These are phyloP conservation scores for Orchestia grillus DNA, from an alignment of 1,140 invertebrate genomes.

Conservation along the genomic window DNA sequence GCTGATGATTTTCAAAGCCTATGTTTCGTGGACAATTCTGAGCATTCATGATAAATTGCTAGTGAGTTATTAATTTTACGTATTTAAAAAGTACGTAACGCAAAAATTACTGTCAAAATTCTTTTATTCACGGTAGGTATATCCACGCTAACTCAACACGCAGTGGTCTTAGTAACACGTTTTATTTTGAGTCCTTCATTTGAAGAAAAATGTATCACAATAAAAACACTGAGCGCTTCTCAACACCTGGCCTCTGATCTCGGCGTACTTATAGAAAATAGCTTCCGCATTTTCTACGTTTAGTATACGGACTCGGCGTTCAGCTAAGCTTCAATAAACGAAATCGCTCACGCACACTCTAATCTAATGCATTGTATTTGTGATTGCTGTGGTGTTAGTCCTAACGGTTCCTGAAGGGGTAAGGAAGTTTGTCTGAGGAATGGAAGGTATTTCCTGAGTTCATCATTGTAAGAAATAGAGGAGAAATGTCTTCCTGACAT, in stretches of 20 bases:
- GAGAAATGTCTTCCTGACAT: background rate
- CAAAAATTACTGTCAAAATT: background rate
- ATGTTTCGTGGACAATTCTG: too few species aligned
- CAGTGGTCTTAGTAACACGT: background rate
- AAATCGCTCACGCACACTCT: background rate
- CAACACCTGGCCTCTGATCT: background rate
- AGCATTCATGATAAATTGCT: too few species aligned
- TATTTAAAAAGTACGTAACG: background rate
- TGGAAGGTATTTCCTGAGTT: background rate
- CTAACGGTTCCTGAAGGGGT: background rate
- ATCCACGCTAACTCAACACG: background rate
- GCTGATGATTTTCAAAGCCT: too few species aligned
- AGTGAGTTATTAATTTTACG: too few species aligned
- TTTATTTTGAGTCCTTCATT: background rate
- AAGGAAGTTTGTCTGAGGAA: background rate
- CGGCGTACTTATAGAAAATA: background rate
- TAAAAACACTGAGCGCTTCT: background rate
- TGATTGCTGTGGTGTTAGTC: background rate
- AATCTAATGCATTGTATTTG: background rate
- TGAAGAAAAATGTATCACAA: background rate
- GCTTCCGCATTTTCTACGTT: background rate
- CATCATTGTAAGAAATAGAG: background rate
- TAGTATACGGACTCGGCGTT: background rate
- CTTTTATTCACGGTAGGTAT: background rate
- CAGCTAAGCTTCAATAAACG: background rate